Evolutionary conservation across 2,888 invertebrate genomes (phyloP).

Genomic region (Folsomia candida): DNA sequence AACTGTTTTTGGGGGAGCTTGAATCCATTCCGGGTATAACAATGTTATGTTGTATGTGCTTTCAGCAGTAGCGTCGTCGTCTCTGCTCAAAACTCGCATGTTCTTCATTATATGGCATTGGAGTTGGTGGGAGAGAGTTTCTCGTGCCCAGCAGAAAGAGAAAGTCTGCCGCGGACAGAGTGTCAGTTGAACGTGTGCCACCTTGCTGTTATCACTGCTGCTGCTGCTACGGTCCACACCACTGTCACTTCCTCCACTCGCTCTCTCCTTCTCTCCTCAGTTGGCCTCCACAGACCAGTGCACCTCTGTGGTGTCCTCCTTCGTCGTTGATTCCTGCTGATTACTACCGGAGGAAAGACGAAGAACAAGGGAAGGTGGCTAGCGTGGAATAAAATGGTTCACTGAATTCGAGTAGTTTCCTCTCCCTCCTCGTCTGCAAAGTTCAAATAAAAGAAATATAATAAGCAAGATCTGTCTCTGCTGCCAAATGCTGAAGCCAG

Average conservation of each 20-base stretch:
- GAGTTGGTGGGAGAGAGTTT: not conserved
- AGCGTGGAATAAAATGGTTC: not conserved
- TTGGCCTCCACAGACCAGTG: not conserved
- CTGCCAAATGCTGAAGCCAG: not conserved
- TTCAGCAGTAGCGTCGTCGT: not conserved
- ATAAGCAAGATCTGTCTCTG: conserved; percentile 3
- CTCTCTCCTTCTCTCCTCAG: not conserved
- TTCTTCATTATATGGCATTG: not conserved
- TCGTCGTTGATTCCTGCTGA: not conserved
- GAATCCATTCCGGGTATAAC: not conserved
- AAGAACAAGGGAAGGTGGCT: not conserved
- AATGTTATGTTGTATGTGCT: not conserved
- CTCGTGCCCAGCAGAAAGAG: not conserved
- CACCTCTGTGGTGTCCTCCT: not conserved
- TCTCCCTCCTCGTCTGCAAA: not conserved
- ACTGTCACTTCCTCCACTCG: not conserved
- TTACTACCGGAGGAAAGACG: not conserved
- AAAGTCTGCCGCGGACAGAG: not conserved
- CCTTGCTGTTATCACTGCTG: not conserved
- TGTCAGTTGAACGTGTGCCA: conserved; percentile 18
- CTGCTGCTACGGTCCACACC: not conserved
- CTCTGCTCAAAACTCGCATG: not conserved
- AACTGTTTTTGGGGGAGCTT: not conserved
- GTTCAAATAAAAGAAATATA: not conserved
- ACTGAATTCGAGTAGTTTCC: not conserved